Evolutionary conservation across 2,888 invertebrate species (phyloP), one percentile per base, ranked within the genome.

Genomic region (Eucriotettix oculatus): DNA sequence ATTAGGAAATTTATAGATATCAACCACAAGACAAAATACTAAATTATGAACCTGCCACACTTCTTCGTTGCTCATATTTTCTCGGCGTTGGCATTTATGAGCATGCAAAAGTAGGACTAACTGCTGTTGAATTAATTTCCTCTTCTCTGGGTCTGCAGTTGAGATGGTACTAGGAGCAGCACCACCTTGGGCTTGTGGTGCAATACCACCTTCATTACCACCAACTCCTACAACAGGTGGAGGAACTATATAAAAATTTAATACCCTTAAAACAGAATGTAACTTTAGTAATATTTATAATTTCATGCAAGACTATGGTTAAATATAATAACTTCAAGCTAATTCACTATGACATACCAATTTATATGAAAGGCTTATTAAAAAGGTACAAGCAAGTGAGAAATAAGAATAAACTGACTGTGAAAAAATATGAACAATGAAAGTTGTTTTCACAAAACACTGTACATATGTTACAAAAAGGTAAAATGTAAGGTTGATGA

Each of bases 101-200:
- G 99, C 99, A 75, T 99, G 99, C 56, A 99, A 79, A 60, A 99
- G 77, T 56, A 99, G 76, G 66, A 99, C 96, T 59, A 99, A 77
- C 71, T 99, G 99, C 72, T 99, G 98, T 72, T 99, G 99, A 66
- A 99, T 99, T 54, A 99, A 82, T 73, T 96, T 97, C 60, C 97
- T 82, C 71, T 99, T 98, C 75, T 99, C 98, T 12, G 97, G 94
- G 76, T 96, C 97, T 63, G 90, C 87, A 66, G 84, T 82, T 58
- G 82, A 78, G 65, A 79, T 79, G 43, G 79, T 73, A 66, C 79
- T 64, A 9, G 66, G 62, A 16, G 66, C 62, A 48, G 62, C 64
- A 54, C 61, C 63, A 54, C 63, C 63, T 56, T 62, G 87, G 40
- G 86, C 84, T 70, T 85, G 85, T 63, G 80, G 81, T 9, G 85